Base-by-base conservation (phyloP, 2,888 invertebrate species). In the Thysanoteuthis rhombus region DNA sequence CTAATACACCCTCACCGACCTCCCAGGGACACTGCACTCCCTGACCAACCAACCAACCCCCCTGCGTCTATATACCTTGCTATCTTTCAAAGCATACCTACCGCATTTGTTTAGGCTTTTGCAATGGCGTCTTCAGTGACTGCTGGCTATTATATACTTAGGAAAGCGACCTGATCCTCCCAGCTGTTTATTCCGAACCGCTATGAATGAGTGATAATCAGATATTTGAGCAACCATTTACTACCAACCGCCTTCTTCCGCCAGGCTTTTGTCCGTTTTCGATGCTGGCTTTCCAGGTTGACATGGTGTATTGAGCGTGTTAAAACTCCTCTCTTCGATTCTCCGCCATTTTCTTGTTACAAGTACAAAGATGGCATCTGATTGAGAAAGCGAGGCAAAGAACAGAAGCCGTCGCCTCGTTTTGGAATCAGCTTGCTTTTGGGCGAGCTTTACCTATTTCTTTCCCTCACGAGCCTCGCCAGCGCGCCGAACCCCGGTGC, bases 201-300 rank as follows among this genome's bases (percentile, higher is more conserved):
- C n/a, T 25, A 75, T 75, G 75, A 75, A 75, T 75, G 75, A 75
- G n/a, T 16, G n/a, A 75, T 75, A 75, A 75, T 75, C 75, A 36
- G n/a, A n/a, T 75, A 75, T 75, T 75, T n/a, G 75, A 75, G 75
- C n/a, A n/a, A 75, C 75, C 75, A 75, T 75, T 75, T 75, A n/a
- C n/a, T 3, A 75, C 16, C 75, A 75, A n/a, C 75, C 75, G 3
- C 75, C 75, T 16, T 75, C 36, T 75, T n/a, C n/a, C 36, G 75
- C n/a, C 75, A n/a, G 16, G 10, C 36, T 16, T n/a, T 75, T n/a
- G n/a, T 36, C 12, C n/a, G 75, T n/a, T n/a, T n/a, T 75, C 16
- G 75, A 75, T 75, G 75, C 16, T 36, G 36, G 16, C 36, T 75
- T 36, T 75, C 12, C 16, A 75, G 75, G 75, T 75, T 75, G 75